Evolutionary conservation across 2,797 vertebrate genomes (phyloP).

Genomic region (Darevskia mixta): DNA sequence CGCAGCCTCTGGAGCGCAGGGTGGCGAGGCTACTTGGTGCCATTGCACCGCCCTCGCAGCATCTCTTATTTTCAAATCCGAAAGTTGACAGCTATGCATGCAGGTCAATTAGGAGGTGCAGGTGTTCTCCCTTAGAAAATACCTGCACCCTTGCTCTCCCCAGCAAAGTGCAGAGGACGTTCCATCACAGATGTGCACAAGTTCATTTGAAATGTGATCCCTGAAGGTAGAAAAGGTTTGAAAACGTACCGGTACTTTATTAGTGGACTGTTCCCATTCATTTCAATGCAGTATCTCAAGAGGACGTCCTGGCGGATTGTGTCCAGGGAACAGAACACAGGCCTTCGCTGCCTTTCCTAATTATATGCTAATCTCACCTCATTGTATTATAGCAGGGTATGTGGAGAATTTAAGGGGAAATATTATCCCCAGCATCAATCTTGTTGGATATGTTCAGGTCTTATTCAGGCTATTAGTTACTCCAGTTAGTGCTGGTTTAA

Average conservation of each 20-base stretch:
- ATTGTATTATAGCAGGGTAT: neutral
- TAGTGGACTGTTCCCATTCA: neutral
- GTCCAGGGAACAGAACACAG: neutral
- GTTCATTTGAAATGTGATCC: neutral
- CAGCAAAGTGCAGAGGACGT: neutral
- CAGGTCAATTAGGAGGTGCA: neutral
- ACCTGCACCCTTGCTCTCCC: neutral
- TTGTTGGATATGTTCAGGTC: neutral
- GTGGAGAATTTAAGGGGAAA: slow-evolving; percentile 28
- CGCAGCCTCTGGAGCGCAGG: no score
- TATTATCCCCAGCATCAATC: neutral
- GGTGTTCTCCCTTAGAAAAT: neutral
- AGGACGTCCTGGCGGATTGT: neutral
- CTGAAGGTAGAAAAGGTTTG: neutral
- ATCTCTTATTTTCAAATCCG: no score
- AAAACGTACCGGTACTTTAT: neutral
- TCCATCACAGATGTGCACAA: neutral
- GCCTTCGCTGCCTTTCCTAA: neutral
- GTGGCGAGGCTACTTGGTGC: no score
- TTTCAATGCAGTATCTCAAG: neutral
- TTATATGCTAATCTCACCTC: slow-evolving; percentile 7
- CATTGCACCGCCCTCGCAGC: no score
- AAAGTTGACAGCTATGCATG: no score
- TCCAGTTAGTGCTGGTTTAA: slow-evolving; percentile 52
- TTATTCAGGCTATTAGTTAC: slow-evolving; percentile 20